Conservation (phyloP, 2,113 vertebrate species). For the Sterrhoptilus dennistouni region DNA sequence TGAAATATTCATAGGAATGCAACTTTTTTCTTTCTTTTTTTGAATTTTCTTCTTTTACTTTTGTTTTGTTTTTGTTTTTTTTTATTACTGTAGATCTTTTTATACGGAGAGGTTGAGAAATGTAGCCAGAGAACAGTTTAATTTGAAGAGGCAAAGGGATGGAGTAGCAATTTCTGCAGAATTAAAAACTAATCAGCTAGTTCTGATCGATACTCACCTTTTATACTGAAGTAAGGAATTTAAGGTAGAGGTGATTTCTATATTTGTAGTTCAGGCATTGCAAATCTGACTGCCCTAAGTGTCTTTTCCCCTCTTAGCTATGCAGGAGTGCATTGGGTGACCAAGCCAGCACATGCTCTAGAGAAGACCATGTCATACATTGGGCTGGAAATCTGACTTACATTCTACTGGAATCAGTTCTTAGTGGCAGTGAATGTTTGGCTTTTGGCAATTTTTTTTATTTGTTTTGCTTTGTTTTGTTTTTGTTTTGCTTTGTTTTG, state of each 20-base stretch:
- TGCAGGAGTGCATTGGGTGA: background rate
- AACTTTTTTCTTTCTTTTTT: background rate
- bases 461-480: too few relatives aligned
- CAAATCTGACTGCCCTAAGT: background rate
- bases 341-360: background rate
- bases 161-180: background rate
- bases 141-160: background rate
- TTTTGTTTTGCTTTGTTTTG: background rate
- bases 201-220: background rate
- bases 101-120: background rate
- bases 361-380: background rate
- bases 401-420: background rate
- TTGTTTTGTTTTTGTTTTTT: background rate
- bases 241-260: background rate
- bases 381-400: background rate
- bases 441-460: background rate
- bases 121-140: background rate
- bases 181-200: background rate
- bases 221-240: background rate
- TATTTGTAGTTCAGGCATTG: background rate
- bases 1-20: background rate
- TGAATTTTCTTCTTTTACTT: background rate
- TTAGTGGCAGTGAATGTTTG: background rate
- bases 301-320: background rate
- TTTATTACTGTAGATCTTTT: background rate